phyloP scores from a whole-genome alignment of 2,888 invertebrate genomes.

The Thumatha senex region DNA sequence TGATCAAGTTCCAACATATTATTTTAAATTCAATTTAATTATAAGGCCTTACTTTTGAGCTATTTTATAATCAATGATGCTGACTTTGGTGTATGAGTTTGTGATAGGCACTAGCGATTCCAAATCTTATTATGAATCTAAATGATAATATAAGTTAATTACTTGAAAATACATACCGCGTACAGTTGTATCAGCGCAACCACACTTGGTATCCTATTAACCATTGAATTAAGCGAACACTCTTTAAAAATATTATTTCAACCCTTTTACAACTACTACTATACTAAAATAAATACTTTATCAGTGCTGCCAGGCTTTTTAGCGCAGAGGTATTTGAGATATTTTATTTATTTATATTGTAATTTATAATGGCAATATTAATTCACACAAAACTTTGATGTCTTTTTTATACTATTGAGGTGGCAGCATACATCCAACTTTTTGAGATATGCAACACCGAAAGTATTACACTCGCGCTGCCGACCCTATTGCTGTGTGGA shows the following conservation, averaged over 20 bases:
- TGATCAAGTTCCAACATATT: too few relatives aligned
- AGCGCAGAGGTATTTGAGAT: slow-evolving; percentile 43
- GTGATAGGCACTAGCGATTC: neutral
- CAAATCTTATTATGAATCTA: neutral
- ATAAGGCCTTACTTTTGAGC: too few relatives aligned
- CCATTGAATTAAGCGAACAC: neutral
- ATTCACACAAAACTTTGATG: too few relatives aligned
- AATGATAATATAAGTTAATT: neutral
- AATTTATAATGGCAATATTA: too few relatives aligned
- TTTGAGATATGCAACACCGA: too few relatives aligned
- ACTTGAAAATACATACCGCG: neutral
- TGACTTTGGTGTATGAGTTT: neutral
- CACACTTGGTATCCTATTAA: neutral
- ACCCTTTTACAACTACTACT: neutral
- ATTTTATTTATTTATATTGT: neutral
- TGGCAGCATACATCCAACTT: too few relatives aligned
- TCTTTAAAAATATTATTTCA: neutral
- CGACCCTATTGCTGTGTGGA: too few relatives aligned
- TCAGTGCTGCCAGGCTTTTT: slow-evolving; percentile 41
- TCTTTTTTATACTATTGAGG: too few relatives aligned
- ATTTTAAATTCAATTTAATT: too few relatives aligned
- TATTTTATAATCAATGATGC: neutral
- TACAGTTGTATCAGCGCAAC: neutral
- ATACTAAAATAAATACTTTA: slow-evolving; percentile 29
- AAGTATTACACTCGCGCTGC: too few relatives aligned